Evolutionary conservation across 2,113 vertebrate species (phyloP).

Genomic region (Bufo gargarizans): DNA sequence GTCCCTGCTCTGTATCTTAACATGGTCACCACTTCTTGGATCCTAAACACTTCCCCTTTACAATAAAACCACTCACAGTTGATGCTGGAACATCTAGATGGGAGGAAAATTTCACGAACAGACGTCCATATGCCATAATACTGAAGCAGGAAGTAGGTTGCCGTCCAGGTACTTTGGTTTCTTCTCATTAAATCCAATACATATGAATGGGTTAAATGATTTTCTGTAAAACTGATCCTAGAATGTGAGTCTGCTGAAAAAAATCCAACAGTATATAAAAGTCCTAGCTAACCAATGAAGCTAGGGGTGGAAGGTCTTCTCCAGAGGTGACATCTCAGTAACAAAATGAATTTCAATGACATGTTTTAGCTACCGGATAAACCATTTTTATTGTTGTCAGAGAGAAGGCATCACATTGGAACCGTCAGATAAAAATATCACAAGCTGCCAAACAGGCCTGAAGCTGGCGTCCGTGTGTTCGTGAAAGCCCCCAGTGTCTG

Average conservation of each 20-base stretch:
- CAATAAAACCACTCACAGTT: too few species aligned
- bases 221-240: not conserved
- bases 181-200: too few species aligned
- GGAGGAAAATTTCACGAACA: too few species aligned
- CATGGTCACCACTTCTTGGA: too few species aligned
- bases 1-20: too few species aligned
- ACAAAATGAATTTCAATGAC: constrained; percentile 8
- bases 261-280: not conserved
- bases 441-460: constrained; percentile 34
- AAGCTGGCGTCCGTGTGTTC: not conserved
- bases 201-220: too few species aligned
- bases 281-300: not conserved
- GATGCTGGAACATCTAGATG: too few species aligned
- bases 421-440: not conserved
- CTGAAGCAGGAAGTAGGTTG: too few species aligned
- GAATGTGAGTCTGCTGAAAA: not conserved
- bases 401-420: not conserved
- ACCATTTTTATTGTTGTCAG: constrained; percentile 18
- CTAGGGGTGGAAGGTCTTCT: not conserved
- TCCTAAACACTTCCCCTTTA: too few species aligned
- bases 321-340: not conserved
- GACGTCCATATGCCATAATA: too few species aligned
- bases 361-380: not conserved
- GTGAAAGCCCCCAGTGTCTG: constrained; percentile 62
- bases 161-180: too few species aligned